Conservation (phyloP, 1,140 invertebrate species). For the Meloidogyne exigua region DNA sequence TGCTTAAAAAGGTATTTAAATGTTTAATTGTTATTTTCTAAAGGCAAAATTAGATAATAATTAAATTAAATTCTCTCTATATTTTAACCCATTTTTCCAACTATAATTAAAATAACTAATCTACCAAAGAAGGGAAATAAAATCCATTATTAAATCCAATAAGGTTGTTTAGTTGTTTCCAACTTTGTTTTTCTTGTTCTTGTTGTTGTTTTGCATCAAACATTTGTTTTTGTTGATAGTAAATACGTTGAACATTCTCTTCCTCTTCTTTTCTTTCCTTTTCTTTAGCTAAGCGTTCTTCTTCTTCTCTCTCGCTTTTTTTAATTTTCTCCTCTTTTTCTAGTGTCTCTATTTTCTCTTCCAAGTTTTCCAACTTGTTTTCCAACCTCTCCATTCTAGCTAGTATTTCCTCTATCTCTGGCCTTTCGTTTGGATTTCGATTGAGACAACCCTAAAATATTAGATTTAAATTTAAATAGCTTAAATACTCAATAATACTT, state of each 20-base stretch:
- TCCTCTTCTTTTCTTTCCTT: background rate
- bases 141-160: background rate
- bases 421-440: background rate
- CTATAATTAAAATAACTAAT: too few species aligned
- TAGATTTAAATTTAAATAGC: too few species aligned
- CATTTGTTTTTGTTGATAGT: background rate
- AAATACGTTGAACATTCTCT: too few species aligned
- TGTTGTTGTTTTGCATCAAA: background rate
- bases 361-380: background rate
- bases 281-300: background rate
- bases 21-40: too few species aligned
- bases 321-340: background rate
- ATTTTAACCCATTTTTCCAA: background rate
- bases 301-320: background rate
- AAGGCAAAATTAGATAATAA: too few species aligned
- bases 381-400: background rate
- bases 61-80: too few species aligned
- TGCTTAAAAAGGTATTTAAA: too few species aligned
- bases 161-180: too few species aligned
- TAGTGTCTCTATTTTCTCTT: background rate
- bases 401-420: conserved; percentile 11
- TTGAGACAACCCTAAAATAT: background rate
- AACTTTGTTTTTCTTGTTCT: background rate
- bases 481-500: background rate
- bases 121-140: too few species aligned